Evolutionary conservation across 2,113 vertebrate genomes (phyloP), one percentile per base, ranked within the genome.

Genomic region (Rhineura floridana): DNA sequence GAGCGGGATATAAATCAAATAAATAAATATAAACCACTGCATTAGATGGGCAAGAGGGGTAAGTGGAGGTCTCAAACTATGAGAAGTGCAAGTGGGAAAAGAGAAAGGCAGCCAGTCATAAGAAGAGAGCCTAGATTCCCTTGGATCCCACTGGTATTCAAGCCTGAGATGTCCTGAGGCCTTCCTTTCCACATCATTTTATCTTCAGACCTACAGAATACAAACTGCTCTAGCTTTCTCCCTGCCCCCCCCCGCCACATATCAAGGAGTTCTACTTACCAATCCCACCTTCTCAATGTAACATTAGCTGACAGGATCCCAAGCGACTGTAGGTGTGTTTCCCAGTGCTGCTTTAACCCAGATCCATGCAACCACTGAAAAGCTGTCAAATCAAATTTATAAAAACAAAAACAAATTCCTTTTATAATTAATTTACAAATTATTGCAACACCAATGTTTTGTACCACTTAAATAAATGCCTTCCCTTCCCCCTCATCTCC

Each of bases 371-470:
- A 50, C n/a, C 90, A 87, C 95, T 93, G 65, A 10, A 46, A 92
- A 94, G 91, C 95, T 92, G 93, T 90, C 96, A 94, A 88, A 93
- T 91, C 94, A 83, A 91, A 89, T 94, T 95, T 93, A 86, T 55
- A 9, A 1, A 95, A 91, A 96, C 92, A 84, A 95, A 97, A 95
- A 69, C 88, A 95, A 97, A 95, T 95, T 95, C 96, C 95, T 95
- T 97, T 95, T 92, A 65, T 94, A 96, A 96, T 96, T 96, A 92
- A 96, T 96, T 93, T 95, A 95, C 95, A 97, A 95, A 93, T 95
- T 95, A 92, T 94, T 95, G 91, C 88, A 77, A 84, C 11, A 81
- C 88, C 17, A 28, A 87, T 90, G 21, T 95, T 96, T 94, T 96
- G 93, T 95, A 75, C 91, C 76, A 85, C 85, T 59, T 94, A 96